Conservation (phyloP, 2,113 vertebrate genomes). For the Sterna hirundo region DNA sequence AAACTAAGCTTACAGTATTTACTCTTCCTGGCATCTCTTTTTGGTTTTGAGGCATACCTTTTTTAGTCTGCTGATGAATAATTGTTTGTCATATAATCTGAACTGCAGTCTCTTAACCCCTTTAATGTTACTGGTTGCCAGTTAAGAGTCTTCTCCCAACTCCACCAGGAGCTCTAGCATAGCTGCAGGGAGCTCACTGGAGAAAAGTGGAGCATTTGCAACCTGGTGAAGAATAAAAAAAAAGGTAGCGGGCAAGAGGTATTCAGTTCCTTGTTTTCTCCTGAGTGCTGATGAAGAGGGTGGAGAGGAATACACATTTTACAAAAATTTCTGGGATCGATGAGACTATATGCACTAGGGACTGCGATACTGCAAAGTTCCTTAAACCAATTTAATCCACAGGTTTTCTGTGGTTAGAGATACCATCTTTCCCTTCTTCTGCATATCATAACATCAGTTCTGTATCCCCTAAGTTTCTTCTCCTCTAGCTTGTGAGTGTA, state of each 20-base stretch:
- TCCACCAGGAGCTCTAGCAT: not conserved
- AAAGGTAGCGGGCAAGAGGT: not conserved
- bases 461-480: not conserved
- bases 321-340: not conserved
- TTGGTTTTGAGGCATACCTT: not conserved
- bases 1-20: not conserved
- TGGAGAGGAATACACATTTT: not conserved
- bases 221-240: not conserved
- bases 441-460: not conserved
- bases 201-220: not conserved
- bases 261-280: not conserved
- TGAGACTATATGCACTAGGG: not conserved
- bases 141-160: not conserved
- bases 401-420: not conserved
- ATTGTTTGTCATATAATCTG: not conserved
- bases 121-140: not conserved
- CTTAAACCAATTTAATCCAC: not conserved
- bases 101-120: not conserved
- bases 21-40: not conserved
- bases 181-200: rapidly evolving
- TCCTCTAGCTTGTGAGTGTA: not conserved
- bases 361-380: not conserved
- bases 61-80: not conserved
- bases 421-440: not conserved
- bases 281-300: not conserved